Conservation (phyloP, 2,797 vertebrate species). For the Alosa sapidissima region DNA sequence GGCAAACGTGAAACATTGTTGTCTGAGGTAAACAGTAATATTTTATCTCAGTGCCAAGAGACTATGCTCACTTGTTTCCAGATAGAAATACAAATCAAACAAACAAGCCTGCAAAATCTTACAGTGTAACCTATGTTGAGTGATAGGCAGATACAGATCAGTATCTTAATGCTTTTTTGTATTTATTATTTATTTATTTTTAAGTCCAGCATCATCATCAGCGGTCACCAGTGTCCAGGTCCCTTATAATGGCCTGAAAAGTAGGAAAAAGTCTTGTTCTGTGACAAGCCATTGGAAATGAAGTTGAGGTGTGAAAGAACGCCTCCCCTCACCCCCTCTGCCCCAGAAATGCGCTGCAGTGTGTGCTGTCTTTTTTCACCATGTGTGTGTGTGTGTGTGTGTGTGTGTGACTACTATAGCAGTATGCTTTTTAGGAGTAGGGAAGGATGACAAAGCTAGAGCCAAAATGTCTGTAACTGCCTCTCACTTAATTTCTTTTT, state of each 20-base stretch:
- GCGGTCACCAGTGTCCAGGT: background rate
- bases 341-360: background rate
- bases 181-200: background rate
- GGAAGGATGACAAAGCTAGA: background rate
- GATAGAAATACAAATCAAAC: too few relatives aligned
- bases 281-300: background rate
- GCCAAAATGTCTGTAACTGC: background rate
- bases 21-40: background rate
- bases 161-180: background rate
- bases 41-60: background rate
- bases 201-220: background rate
- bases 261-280: background rate
- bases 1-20: background rate
- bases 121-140: background rate
- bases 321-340: too few relatives aligned
- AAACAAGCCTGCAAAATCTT: too few relatives aligned
- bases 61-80: background rate
- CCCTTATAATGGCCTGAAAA: background rate
- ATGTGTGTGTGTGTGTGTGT: background rate
- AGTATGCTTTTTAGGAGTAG: background rate
- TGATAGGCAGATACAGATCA: background rate
- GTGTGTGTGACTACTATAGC: background rate
- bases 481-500: background rate
- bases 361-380: background rate
- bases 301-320: background rate